Evolutionary conservation across 2,888 invertebrate species (phyloP).

Genomic region (Halictus ligatus): DNA sequence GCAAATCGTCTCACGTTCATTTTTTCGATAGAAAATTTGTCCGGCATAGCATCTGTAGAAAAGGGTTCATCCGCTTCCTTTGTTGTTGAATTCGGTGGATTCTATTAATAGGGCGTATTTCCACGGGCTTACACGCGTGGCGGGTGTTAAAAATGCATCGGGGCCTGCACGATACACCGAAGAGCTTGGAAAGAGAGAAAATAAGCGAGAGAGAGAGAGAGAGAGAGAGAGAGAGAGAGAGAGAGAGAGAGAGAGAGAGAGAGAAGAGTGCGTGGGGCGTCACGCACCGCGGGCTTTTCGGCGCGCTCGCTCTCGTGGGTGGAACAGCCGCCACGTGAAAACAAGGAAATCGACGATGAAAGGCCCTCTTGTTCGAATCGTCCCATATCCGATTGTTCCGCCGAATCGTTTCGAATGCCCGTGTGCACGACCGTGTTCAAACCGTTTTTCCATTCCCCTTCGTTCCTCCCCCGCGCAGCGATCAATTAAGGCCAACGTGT

Average conservation of each 20-base stretch:
- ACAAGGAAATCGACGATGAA: conserved; percentile 72
- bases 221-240: background rate
- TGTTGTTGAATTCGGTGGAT: conserved; percentile 73
- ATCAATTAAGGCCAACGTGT: conserved; percentile 59
- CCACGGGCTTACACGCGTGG: conserved; percentile 50
- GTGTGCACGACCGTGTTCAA: conserved; percentile 48
- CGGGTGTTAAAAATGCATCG: conserved; percentile 59
- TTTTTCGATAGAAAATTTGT: conserved; percentile 35
- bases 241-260: no score
- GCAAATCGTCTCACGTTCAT: background rate
- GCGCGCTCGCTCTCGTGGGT: conserved; percentile 43
- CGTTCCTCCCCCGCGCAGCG: conserved; percentile 24
- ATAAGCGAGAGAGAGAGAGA: background rate
- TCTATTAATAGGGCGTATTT: conserved; percentile 75
- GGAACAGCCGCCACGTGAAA: conserved; percentile 66
- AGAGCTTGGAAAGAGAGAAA: background rate
- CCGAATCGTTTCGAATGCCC: conserved; percentile 48
- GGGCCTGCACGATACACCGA: conserved; percentile 20
- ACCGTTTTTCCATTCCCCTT: conserved; percentile 49
- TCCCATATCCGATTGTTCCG: conserved; percentile 69
- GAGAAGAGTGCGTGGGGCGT: conserved; percentile 42
- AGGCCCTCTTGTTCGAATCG: conserved; percentile 67
- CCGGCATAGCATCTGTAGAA: conserved; percentile 18
- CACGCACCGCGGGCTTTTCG: conserved; percentile 54
- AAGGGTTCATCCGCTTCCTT: conserved; percentile 64